A percentile compares a stretch with the other conserved stretches of the same genome.
Conservation (phyloP, 2,113 vertebrate species). For the Hippoglossus stenolepis region DNA sequence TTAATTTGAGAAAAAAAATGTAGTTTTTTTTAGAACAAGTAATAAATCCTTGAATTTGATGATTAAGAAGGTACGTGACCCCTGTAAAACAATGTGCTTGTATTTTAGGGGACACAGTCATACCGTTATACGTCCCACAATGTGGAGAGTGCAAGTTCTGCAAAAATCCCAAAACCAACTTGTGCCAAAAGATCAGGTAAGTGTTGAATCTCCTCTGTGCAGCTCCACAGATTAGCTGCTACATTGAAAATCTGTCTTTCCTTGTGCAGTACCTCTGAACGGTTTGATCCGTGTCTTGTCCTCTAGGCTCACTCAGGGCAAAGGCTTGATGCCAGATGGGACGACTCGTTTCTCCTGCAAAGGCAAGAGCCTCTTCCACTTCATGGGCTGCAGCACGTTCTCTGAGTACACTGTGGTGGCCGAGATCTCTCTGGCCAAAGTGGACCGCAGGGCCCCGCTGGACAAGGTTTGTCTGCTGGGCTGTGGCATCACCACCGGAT, state of each 20-base stretch:
- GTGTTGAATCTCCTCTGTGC: neutral
- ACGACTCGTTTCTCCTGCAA: conserved; percentile 85
- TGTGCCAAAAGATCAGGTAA: conserved; percentile 81
- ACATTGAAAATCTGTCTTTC: neutral
- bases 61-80: neutral
- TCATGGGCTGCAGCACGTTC: conserved; percentile 84
- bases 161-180: conserved; percentile 83
- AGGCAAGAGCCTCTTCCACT: conserved; percentile 81
- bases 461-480: conserved; percentile 84
- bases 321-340: conserved; percentile 89
- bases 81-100: neutral
- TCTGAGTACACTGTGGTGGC: conserved; percentile 84
- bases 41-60: neutral
- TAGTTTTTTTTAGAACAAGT: too few species aligned
- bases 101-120: conserved; percentile 83
- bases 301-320: conserved; percentile 77
- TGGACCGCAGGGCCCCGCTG: conserved; percentile 74
- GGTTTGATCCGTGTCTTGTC: neutral
- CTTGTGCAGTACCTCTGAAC: neutral
- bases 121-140: conserved; percentile 85
- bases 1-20: too few species aligned
- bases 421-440: conserved; percentile 81
- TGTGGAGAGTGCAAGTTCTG: conserved; percentile 85
- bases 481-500: conserved; percentile 83
- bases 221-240: neutral